Evolutionary conservation across 35 echinoderm and acorn worm species (phyloP).

Genomic region (Anneissia japonica): DNA sequence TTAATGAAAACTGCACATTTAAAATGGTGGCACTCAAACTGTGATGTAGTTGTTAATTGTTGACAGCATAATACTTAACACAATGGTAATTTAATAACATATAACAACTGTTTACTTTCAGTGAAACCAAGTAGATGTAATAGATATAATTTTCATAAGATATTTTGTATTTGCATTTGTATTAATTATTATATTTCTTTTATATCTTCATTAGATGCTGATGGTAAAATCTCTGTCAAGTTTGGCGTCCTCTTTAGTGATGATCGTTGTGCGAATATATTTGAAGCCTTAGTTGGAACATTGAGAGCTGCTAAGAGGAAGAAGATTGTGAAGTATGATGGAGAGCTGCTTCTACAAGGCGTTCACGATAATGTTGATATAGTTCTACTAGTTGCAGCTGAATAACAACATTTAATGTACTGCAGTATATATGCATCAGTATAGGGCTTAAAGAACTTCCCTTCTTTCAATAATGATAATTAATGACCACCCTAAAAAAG

Average conservation of each 20-base stretch:
- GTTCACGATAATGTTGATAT: constrained; percentile 86
- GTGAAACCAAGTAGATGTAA: not conserved
- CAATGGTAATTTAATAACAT: too few species aligned
- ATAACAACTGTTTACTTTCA: too few species aligned
- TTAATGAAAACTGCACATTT: too few species aligned
- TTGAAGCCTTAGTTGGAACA: constrained; percentile 88
- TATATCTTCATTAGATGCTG: constrained; percentile 46
- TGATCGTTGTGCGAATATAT: constrained; percentile 79
- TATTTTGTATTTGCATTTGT: not conserved
- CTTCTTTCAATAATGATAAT: too few species aligned
- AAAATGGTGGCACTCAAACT: too few species aligned
- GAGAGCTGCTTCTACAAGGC: constrained; percentile 82
- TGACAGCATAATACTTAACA: too few species aligned
- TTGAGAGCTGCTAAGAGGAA: constrained; percentile 76
- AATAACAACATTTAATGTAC: too few species aligned
- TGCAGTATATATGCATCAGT: too few species aligned
- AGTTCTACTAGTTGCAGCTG: not conserved
- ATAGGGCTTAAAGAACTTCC: too few species aligned
- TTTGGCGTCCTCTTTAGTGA: constrained; percentile 89
- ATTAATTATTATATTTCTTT: not conserved
- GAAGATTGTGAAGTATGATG: constrained; percentile 73
- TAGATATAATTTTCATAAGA: not conserved
- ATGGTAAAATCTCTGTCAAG: constrained; percentile 58
- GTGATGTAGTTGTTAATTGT: too few species aligned
- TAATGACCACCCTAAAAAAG: too few species aligned